These are phyloP conservation scores for Cynocephalus volans DNA, from an alignment of 2,113 vertebrate genomes.

Conservation along the genomic window DNA sequence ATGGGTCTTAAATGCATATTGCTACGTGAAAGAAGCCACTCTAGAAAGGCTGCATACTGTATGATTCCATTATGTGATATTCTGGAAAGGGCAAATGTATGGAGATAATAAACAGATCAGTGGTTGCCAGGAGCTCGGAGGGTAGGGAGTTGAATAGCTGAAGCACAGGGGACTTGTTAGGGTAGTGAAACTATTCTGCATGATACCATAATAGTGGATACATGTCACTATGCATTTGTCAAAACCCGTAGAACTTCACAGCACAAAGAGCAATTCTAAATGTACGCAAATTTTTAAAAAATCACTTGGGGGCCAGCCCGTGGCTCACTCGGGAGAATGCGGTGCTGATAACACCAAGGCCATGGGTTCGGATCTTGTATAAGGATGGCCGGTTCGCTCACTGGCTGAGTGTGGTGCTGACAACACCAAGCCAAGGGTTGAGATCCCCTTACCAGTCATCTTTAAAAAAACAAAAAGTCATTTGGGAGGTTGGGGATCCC, in stretches of 20 bases:
- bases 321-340: too few species aligned
- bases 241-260: constrained; percentile 17
- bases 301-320: neutral
- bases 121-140: neutral
- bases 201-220: constrained; percentile 12
- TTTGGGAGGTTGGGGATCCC: neutral
- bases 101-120: neutral
- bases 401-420: too few species aligned
- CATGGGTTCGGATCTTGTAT: too few species aligned
- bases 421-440: too few species aligned
- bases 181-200: neutral
- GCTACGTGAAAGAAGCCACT: neutral
- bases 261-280: neutral
- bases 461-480: neutral
- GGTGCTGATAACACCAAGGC: too few species aligned
- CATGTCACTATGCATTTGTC: neutral
- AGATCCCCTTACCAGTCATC: too few species aligned
- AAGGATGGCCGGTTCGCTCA: too few species aligned
- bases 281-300: neutral
- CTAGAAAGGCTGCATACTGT: neutral
- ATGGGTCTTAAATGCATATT: neutral
- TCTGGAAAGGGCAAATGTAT: constrained; percentile 43
- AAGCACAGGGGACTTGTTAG: neutral
- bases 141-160: neutral
- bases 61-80: neutral